phyloP scores from a whole-genome alignment of 2,888 invertebrate genomes.

The Axea sp. region DNA sequence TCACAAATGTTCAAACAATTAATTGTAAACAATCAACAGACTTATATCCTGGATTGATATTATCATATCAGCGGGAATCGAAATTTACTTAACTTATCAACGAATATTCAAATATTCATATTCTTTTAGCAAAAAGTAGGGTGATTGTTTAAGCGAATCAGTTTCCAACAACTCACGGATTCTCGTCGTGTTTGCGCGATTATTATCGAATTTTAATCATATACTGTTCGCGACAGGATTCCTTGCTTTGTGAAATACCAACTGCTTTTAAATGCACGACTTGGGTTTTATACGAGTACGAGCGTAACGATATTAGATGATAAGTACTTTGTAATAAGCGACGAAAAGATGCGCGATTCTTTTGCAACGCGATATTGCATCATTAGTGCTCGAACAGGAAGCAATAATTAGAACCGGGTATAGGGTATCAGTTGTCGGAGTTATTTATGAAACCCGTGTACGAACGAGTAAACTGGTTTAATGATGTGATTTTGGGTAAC shows the following conservation, averaged over 20 bases:
- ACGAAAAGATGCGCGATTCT: not conserved
- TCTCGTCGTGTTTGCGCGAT: slow-evolving; percentile 16
- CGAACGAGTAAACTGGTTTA: slow-evolving; percentile 15
- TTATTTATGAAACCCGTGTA: slow-evolving; percentile 9
- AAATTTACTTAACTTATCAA: too few species aligned
- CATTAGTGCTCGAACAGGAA: not conserved
- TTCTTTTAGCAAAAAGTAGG: too few species aligned
- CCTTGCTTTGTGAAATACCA: slow-evolving; percentile 8
- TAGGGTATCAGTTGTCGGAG: slow-evolving; percentile 10
- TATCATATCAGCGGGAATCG: too few species aligned
- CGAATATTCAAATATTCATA: too few species aligned
- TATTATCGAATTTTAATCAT: slow-evolving; percentile 34
- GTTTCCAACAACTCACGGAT: too few species aligned
- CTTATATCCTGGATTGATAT: too few species aligned
- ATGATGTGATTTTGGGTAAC: slow-evolving; percentile 16
- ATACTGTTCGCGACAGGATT: slow-evolving; percentile 13
- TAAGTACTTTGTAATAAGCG: slow-evolving; percentile 3
- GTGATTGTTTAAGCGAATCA: too few species aligned
- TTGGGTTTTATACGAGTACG: slow-evolving; percentile 2
- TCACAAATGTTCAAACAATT: too few species aligned
- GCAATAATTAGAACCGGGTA: slow-evolving; percentile 18
- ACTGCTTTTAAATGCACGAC: slow-evolving; percentile 6
- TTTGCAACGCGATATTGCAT: slow-evolving; percentile 3
- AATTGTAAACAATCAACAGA: too few species aligned
- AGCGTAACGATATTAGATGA: slow-evolving; percentile 18